Evolutionary conservation across 2,113 vertebrate genomes (phyloP).

Genomic region (Rhizomys pruinosus): DNA sequence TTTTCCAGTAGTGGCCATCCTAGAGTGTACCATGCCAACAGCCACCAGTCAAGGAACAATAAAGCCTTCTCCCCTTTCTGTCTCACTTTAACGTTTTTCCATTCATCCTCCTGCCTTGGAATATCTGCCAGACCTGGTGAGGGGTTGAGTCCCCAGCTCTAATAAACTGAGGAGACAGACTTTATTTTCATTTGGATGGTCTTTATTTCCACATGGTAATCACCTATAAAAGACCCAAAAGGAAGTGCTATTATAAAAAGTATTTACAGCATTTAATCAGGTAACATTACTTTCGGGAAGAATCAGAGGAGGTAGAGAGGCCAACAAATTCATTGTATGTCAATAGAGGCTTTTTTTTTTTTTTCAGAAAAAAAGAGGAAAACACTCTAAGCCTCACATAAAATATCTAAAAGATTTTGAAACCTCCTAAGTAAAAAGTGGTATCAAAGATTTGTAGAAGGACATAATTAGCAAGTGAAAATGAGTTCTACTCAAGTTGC

Average conservation of each 20-base stretch:
- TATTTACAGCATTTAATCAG: slow-evolving; percentile 21
- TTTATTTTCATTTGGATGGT: background rate
- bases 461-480: background rate
- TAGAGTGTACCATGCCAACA: background rate
- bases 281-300: slow-evolving; percentile 8
- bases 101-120: slow-evolving; percentile 15
- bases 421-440: background rate
- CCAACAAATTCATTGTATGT: background rate
- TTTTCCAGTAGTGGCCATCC: background rate
- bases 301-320: background rate
- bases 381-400: slow-evolving; percentile 8
- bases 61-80: background rate
- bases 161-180: background rate
- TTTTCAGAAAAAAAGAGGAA: background rate
- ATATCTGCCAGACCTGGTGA: background rate
- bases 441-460: background rate
- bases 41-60: background rate
- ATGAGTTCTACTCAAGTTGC: slow-evolving; percentile 4
- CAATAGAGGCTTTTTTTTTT: background rate
- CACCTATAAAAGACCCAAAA: slow-evolving; percentile 8
- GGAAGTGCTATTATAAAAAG: background rate
- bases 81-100: background rate
- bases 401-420: slow-evolving; percentile 24
- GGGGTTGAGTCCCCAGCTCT: background rate
- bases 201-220: slow-evolving; percentile 2